Base-by-base conservation (phyloP, 2,113 vertebrate species). In the Galeopterus variegatus region DNA sequence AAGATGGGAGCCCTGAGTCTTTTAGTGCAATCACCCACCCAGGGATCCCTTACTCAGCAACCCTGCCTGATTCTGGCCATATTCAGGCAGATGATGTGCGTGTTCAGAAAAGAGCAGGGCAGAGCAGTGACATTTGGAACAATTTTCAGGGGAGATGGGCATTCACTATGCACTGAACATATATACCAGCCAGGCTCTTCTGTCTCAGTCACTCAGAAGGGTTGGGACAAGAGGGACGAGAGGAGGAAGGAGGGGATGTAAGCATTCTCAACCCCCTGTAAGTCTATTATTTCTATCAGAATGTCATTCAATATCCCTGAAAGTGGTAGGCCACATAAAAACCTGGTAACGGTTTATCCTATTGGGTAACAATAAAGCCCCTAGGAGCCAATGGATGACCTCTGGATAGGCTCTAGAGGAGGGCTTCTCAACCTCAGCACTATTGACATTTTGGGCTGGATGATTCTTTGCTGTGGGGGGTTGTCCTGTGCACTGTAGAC, bases 391-490 rank as follows among this genome's bases (percentile, higher is more conserved):
- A 8, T n/a, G 62, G 18, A 9, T 6, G 26, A 13, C 41, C 19
- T 83, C 26, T 4, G 8, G 18, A 14, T 0, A 9, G 52, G 48
- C 69, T 56, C 45, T 23, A 92, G 11, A 88, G 24, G 26, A 83
- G 2, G 23, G 3, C 12, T 80, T 45, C 70, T 41, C 7, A 58
- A 0, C 5, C n/a, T 60, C 31, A 58, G 73, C 28, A 81, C 26
- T 8, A 13, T 0, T 26, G 50, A 45, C 14, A 72, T 14, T 72
- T 21, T 0, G 2, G 15, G 15, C 4, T 73, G 28, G 28, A 52
- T 14, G 45, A 17, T 8, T 58, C n/a, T 23, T n/a, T 65, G 36
- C 3, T 17, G 12, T 0, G 0, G 6, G 1, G 41, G 41, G 15
- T 2, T 36, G 5, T 18, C 28, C 26, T 0, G 1, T 48, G 23